Percentiles rank a stretch among this genome's conserved stretches.
Evolutionary conservation across 1,140 invertebrate species (phyloP).

Genomic region (Heliconius hewitsoni): DNA sequence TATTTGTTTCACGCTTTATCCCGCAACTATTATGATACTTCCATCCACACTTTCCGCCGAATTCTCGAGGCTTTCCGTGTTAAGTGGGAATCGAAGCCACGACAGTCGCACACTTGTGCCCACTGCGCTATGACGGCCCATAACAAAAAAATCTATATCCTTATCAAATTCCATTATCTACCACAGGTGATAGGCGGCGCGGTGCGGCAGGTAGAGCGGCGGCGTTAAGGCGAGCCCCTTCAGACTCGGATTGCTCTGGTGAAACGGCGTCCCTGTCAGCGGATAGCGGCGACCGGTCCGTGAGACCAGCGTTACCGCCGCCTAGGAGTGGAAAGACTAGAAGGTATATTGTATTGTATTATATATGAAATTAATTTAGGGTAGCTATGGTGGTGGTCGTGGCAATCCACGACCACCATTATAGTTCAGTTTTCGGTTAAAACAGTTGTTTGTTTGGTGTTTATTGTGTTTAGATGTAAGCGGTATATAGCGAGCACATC

Average conservation of each 20-base stretch:
- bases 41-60: not conserved
- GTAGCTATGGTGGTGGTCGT: too few species aligned
- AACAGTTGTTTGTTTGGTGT: too few species aligned
- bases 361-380: too few species aligned
- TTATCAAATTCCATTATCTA: not conserved
- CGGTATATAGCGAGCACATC: too few species aligned
- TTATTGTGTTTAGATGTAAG: too few species aligned
- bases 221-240: slow-evolving; percentile 68
- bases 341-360: slow-evolving; percentile 45
- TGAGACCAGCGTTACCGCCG: slow-evolving; percentile 56
- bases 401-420: too few species aligned
- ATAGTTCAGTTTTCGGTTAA: too few species aligned
- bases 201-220: slow-evolving; percentile 63
- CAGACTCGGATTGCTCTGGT: slow-evolving; percentile 83
- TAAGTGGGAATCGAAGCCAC: too few species aligned
- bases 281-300: slow-evolving; percentile 77
- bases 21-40: not conserved
- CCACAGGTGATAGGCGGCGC: slow-evolving; percentile 62
- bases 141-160: too few species aligned
- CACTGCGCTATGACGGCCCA: too few species aligned
- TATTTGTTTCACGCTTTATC: not conserved
- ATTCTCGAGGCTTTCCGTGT: too few species aligned
- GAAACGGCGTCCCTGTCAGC: slow-evolving; percentile 84
- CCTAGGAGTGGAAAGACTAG: slow-evolving; percentile 57
- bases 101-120: too few species aligned